Base-by-base conservation (phyloP, 1,140 invertebrate genomes). In the Neodiprion pinetum region DNA sequence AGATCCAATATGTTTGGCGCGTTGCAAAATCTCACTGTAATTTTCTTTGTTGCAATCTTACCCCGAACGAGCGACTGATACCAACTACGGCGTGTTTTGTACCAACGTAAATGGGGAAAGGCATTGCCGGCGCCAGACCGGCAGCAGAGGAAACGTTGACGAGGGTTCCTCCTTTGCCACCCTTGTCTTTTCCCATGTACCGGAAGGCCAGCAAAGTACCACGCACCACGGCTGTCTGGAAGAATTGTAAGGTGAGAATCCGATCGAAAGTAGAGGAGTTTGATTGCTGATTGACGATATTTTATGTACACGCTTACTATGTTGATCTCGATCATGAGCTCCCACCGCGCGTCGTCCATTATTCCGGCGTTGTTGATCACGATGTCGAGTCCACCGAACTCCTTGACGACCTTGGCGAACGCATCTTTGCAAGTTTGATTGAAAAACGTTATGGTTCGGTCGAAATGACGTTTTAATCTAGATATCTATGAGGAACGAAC, bases 281-380 rank as follows among this genome's bases (percentile, higher is more conserved):
- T 14, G 4, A 9, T 4, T 14, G 9, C 9, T 1, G 9, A 61
- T 14, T 12, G 8, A 61, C 0, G 11, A 61, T 61, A 61, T 5
- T 61, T 14, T 4, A 61, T 61, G n/a, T 14, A 61, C 11, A 61
- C n/a, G 79, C 81, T 82, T 82, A 90, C 88, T 69, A 90, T 74
- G 75, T 90, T 91, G 5, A 91, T 84, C 40, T 87, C 76, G 40
- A 90, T 79, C n/a, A 79, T 84, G 9, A 83, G 83, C 53, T 89
- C 86, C 71, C 87, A 86, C 10, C 85, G 77, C 47, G 78, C 78
- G 12, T 93, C 91, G 73, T 91, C 85, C 11, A 90, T 83, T 17
- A 92, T 90, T 53, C 91, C 90, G 61, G 92, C 92, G 69, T 91
- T 90, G 72, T 93, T 93, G 0, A 92, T 85, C 1, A 93, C 82